Percentiles rank a stretch among this genome's conserved stretches.
These are phyloP conservation scores for Galemys pyrenaicus DNA, from an alignment of 2,113 vertebrate species.

Conservation along the genomic window DNA sequence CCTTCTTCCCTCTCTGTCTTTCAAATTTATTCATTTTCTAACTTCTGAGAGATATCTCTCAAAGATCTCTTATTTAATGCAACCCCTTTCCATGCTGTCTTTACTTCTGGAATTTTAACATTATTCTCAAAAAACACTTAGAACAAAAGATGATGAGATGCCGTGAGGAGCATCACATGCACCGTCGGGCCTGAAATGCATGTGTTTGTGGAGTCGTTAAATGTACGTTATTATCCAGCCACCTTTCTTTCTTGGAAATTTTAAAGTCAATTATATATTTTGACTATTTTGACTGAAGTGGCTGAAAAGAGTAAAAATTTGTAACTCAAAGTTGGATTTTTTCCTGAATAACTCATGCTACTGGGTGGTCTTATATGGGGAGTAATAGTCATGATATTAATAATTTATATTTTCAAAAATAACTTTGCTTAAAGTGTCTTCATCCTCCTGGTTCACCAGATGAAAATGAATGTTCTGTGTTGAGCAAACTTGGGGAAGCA, in stretches of 20 bases:
- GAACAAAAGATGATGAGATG: neutral
- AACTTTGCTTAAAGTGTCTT: neutral
- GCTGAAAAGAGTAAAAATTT: neutral
- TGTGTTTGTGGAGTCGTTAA: neutral
- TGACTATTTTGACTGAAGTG: neutral
- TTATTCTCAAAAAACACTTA: neutral
- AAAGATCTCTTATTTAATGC: neutral
- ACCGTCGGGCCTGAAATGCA: neutral
- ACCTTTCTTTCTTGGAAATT: neutral
- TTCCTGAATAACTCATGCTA: neutral
- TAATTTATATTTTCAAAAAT: neutral
- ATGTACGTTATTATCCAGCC: neutral
- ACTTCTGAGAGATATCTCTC: neutral
- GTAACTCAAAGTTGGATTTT: neutral
- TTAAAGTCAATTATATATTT: neutral
- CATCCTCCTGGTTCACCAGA: neutral
- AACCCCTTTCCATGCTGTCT: neutral
- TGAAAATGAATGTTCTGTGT: neutral
- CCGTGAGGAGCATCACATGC: neutral
- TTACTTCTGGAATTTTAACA: neutral
- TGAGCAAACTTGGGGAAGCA: neutral
- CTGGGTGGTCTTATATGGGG: neutral
- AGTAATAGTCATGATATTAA: neutral
- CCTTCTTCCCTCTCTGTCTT: too few relatives aligned
- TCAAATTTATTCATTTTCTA: neutral